phyloP scores from a whole-genome alignment of 2,797 vertebrate species.

The Melanogrammus aeglefinus region DNA sequence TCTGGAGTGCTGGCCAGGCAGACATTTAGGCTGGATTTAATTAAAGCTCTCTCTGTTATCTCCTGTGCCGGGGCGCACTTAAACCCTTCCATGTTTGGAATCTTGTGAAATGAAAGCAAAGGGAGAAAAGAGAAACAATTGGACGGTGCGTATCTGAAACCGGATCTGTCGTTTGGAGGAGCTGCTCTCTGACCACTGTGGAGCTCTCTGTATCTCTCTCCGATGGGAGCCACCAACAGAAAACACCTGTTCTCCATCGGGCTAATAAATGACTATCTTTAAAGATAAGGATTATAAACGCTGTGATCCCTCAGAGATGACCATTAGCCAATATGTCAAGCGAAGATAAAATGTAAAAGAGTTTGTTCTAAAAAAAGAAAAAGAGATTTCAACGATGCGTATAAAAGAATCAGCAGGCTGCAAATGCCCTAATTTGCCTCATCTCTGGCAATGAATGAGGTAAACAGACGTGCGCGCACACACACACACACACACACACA shows the following conservation, averaged over 20 bases:
- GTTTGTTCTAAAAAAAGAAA: not conserved
- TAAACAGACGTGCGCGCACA: not conserved
- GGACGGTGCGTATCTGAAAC: not conserved
- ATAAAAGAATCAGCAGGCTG: not conserved
- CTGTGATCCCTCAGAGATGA: not conserved
- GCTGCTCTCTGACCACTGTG: not conserved
- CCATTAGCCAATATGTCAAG: not conserved
- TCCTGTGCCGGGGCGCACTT: not conserved
- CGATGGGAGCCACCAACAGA: not conserved
- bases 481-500: not conserved
- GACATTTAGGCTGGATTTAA: slow-evolving; percentile 22
- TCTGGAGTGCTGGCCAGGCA: slow-evolving; percentile 14
- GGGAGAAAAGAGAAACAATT: not conserved
- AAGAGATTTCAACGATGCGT: not conserved
- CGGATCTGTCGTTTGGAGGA: not conserved
- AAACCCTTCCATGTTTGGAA: not conserved
- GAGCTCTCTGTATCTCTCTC: not conserved
- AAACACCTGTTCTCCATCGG: not conserved
- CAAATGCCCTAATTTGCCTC: not conserved
- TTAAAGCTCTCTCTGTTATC: slow-evolving; percentile 24
- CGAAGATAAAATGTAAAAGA: not conserved
- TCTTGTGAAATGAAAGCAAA: not conserved
- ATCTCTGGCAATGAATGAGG: not conserved
- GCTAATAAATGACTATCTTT: not conserved
- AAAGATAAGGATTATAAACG: not conserved